These are phyloP conservation scores for Eutolmus rufibarbis DNA, from an alignment of 2,888 invertebrate genomes.

Conservation along the genomic window DNA sequence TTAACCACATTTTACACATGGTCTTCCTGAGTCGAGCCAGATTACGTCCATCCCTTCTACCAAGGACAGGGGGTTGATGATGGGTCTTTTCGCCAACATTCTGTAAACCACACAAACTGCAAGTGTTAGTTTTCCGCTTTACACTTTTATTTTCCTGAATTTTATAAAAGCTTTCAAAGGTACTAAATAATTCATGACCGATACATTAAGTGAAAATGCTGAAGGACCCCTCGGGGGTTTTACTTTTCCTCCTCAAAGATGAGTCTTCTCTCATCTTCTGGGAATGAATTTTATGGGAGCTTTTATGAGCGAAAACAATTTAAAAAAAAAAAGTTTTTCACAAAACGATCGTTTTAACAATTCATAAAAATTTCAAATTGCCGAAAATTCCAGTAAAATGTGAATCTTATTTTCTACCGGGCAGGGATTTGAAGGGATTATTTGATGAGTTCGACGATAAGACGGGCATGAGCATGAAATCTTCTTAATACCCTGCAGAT, in stretches of 20 bases:
- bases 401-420: not conserved
- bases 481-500: not conserved
- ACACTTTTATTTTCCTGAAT: not conserved
- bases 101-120: not conserved
- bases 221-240: not conserved
- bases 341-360: not conserved
- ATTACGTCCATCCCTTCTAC: not conserved
- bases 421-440: not conserved
- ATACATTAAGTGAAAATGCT: conserved; percentile 15
- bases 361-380: conserved; percentile 9
- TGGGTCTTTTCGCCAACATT: not conserved
- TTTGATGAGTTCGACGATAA: not conserved
- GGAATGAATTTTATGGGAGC: not conserved
- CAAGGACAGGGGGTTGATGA: not conserved
- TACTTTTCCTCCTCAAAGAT: not conserved
- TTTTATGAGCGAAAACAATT: conserved; percentile 1
- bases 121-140: not conserved
- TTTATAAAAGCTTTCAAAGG: conserved; percentile 17
- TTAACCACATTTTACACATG: not conserved
- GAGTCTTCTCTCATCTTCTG: not conserved
- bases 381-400: not conserved
- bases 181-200: conserved; percentile 24
- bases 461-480: not conserved
- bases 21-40: not conserved
- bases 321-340: not conserved